Evolutionary conservation across 2,113 vertebrate species (phyloP).

Genomic region (Morone saxatilis): DNA sequence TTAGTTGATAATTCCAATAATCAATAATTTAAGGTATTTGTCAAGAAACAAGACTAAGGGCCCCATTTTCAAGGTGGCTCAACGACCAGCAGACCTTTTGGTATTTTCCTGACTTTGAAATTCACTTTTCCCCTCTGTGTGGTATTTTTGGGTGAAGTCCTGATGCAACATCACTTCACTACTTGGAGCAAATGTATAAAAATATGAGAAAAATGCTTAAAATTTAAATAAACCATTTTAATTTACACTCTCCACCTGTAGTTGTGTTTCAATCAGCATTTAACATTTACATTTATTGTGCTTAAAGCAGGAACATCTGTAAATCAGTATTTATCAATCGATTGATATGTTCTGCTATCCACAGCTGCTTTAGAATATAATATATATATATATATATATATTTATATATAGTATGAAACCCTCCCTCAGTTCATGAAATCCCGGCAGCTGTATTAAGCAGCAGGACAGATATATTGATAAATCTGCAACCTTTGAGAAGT

Average conservation of each 20-base stretch:
- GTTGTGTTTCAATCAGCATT: background rate
- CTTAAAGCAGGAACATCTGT: background rate
- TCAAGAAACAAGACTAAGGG: background rate
- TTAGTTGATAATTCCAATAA: background rate
- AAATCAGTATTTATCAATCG: background rate
- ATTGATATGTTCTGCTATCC: background rate
- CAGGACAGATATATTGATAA: background rate
- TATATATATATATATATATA: too few relatives aligned
- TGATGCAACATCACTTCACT: background rate
- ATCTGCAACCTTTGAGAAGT: background rate
- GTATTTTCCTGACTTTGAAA: background rate
- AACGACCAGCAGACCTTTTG: background rate
- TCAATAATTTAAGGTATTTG: background rate
- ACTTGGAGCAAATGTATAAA: too few relatives aligned
- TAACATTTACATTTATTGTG: background rate
- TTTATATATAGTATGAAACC: background rate
- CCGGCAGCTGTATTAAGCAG: background rate
- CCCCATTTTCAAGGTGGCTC: background rate
- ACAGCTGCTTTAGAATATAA: background rate
- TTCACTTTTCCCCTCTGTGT: background rate
- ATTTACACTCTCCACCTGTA: background rate
- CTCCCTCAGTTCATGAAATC: background rate
- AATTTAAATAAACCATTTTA: background rate
- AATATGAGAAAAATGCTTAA: background rate
- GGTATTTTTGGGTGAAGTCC: background rate